These are phyloP conservation scores for Epinephelus cyanopodus DNA, from an alignment of 2,113 vertebrate species.

Conservation along the genomic window DNA sequence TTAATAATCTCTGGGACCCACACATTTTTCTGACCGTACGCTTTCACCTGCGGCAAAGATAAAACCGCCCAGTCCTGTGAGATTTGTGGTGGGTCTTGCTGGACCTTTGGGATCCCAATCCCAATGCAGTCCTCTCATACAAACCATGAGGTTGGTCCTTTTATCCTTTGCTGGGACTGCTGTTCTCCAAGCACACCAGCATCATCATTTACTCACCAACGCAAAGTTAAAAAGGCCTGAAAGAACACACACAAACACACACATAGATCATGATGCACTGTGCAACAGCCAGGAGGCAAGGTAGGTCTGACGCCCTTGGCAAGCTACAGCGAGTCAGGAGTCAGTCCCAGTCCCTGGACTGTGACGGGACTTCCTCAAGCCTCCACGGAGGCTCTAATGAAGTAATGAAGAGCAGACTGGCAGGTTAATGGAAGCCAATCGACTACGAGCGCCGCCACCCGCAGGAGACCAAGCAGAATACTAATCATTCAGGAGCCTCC, in stretches of 20 bases:
- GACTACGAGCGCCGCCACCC: conserved; percentile 55
- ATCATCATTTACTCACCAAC: neutral
- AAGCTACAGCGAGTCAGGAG: conserved; percentile 16
- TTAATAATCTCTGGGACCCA: too few relatives aligned
- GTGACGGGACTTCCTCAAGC: conserved; percentile 58
- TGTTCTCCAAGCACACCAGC: neutral
- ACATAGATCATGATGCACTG: neutral
- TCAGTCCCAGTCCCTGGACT: conserved; percentile 40
- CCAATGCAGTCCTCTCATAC: too few relatives aligned
- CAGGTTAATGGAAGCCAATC: conserved; percentile 78
- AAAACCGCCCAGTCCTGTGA: too few relatives aligned
- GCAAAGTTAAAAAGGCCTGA: neutral
- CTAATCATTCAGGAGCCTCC: conserved; percentile 58
- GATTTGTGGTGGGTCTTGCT: too few relatives aligned
- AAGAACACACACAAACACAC: neutral
- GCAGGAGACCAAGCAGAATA: conserved; percentile 59
- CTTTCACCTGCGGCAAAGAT: too few relatives aligned
- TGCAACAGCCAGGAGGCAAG: neutral
- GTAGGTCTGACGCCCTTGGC: neutral
- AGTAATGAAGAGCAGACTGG: conserved; percentile 71
- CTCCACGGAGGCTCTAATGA: conserved; percentile 60
- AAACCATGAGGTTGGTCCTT: neutral
- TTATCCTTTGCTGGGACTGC: neutral
- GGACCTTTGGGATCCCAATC: too few relatives aligned
- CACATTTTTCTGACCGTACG: too few relatives aligned